Evolutionary conservation across 2,113 vertebrate genomes (phyloP), one percentile per base, ranked within the genome.

Genomic region (Spea bombifrons): DNA sequence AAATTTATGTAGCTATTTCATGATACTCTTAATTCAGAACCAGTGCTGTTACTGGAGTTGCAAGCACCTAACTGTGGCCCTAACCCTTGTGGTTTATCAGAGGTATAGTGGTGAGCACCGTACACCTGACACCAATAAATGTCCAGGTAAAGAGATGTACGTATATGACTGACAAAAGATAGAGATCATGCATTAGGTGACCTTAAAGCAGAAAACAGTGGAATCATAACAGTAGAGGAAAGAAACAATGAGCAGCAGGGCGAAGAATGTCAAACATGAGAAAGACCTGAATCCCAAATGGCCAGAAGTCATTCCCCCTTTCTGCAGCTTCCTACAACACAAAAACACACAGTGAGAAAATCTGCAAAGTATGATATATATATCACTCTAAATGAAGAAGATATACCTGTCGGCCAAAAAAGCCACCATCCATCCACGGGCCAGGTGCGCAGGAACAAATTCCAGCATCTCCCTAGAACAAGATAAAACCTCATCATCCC

Each of bases 281-380:
- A 93, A 93, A 86, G 83, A 97, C 95, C 95, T 97, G 94, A 4
- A 95, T 95, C 83, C 95, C 95, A 0, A 92, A 88, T 89, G 95
- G 94, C 93, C 91, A 95, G 72, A 83, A 84, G 84, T 86, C 83
- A 12, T 88, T 91, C 88, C 88, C 84, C n/a, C 93, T 87, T 90
- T 95, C 95, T 66, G 94, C 94, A 81, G 95, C 95, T 86, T 95
- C 96, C 96, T 98, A 90, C 85, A 83, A 87, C 82, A 45, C 2
- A 72, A 91, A 92, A 88, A 88, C 82, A 65, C 81, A 79, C 17
- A 83, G 76, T 86, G 83, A n/a, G 2, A 79, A 85, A 83, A 84
- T 10, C 67, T 73, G 17, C 53, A 59, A 4, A 0, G 71, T 15
- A 47, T 16, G 1, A 0, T 61, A 73, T 81, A 65, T 3, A 0